A percentile compares a stretch with the other conserved stretches of the same genome.
These are phyloP conservation scores for Nowickia ferox DNA, from an alignment of 2,888 invertebrate genomes.

Conservation along the genomic window DNA sequence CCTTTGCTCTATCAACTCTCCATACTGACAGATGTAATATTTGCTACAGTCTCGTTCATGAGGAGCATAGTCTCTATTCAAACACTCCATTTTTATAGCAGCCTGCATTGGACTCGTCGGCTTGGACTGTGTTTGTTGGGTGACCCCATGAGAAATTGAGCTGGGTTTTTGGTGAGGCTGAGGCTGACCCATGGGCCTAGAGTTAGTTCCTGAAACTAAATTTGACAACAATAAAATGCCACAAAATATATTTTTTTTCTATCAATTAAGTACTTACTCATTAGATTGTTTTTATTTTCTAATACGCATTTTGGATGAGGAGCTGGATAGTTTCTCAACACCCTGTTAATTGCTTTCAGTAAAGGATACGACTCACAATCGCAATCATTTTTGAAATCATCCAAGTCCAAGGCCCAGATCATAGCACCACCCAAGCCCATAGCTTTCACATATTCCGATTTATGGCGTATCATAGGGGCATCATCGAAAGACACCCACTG, in stretches of 20 bases:
- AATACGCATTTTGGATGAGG: slow-evolving; percentile 87
- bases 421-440: slow-evolving; percentile 93
- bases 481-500: slow-evolving; percentile 98
- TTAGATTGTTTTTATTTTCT: slow-evolving; percentile 81
- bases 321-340: slow-evolving; percentile 87
- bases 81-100: slow-evolving; percentile 74
- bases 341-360: slow-evolving; percentile 91
- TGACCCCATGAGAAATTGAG: slow-evolving; percentile 53
- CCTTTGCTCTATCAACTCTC: slow-evolving; percentile 86
- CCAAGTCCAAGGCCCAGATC: slow-evolving; percentile 95
- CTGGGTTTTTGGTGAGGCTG: slow-evolving; percentile 74
- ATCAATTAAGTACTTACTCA: slow-evolving; percentile 76
- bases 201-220: slow-evolving; percentile 55
- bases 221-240: background rate
- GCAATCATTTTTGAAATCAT: slow-evolving; percentile 92
- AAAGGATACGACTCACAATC: slow-evolving; percentile 92
- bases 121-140: slow-evolving; percentile 9
- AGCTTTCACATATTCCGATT: slow-evolving; percentile 91
- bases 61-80: slow-evolving; percentile 84
- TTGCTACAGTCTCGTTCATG: slow-evolving; percentile 89
- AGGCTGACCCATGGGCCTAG: slow-evolving; percentile 16
- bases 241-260: background rate
- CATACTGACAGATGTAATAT: slow-evolving; percentile 92
- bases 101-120: slow-evolving; percentile 35
- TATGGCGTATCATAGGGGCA: slow-evolving; percentile 91